Base-by-base conservation (phyloP, 2,888 invertebrate species). In the Cantharis nigra region DNA sequence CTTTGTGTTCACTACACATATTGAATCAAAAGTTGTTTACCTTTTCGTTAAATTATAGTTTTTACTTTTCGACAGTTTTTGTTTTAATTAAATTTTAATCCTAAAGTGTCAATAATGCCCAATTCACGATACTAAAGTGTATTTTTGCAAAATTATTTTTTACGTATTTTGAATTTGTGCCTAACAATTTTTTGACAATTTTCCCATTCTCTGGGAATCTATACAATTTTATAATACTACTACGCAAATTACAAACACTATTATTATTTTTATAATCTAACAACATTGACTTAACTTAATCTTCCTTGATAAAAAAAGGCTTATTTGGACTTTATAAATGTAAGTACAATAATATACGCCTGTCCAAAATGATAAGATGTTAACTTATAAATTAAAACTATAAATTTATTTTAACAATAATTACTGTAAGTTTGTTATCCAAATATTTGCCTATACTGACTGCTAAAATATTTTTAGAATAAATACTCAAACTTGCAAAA, bases 11-110 rank as follows among this genome's bases (percentile, higher is more conserved):
- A 73, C 23, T 73, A 20, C 73, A 73, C 65, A 63, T 63, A 64
- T 70, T 72, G 14, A 76, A 75, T 65, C 70, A 63, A 73, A 73
- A 74, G 69, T 74, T 74, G 74, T 74, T 74, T 26, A 67, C 65
- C 65, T 67, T 67, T 67, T 67, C 23, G 11, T 23, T 49, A 49
- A 49, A 49, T 49, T 49, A 49, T 49, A 49, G 49, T 49, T 49
- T 49, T n/a, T 9, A n/a, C n/a, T 33, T 33, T 33, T 33, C 13
- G 13, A 33, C 13, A n/a, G 13, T 49, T 49, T 49, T 49, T 49
- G n/a, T 49, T n/a, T 49, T 49, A 49, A 49, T 49, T 49, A 49
- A 49, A n/a, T 49, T n/a, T 49, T 49, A n/a, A 49, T 49, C n/a
- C 3, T 49, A 13, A 13, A 33, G 13, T 33, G 13, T 33, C 33